phyloP scores from a whole-genome alignment of 2,888 invertebrate genomes.

The Caenorhabditis sp. region DNA sequence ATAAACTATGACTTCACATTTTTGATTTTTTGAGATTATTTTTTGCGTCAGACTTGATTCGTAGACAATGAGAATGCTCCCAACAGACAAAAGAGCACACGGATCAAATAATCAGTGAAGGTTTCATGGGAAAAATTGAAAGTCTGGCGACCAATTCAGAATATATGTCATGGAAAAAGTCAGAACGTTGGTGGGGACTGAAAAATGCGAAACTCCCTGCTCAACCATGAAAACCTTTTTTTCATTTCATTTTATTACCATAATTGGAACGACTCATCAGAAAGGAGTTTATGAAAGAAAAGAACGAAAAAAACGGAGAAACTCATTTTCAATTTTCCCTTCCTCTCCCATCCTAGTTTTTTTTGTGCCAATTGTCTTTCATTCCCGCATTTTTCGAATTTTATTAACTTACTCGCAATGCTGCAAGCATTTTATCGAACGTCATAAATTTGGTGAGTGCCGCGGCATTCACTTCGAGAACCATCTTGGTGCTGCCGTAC shows the following conservation, averaged over 20 bases:
- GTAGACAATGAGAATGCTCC: neutral
- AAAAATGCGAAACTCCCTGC: no score
- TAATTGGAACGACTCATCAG: slow-evolving; percentile 16
- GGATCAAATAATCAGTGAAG: no score
- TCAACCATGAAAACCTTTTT: neutral
- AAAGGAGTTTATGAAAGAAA: slow-evolving; percentile 7
- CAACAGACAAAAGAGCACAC: no score
- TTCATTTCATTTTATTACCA: neutral
- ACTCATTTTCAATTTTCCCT: slow-evolving; percentile 8
- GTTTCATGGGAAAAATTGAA: neutral
- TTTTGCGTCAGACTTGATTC: no score
- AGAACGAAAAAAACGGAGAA: neutral
- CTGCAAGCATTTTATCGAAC: slow-evolving; percentile 63
- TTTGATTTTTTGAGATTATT: no score
- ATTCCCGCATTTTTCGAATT: slow-evolving; percentile 8
- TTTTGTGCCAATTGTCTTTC: neutral
- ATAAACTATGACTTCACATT: no score
- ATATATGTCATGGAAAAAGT: neutral
- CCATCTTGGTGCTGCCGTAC: slow-evolving; percentile 25
- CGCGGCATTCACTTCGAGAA: slow-evolving; percentile 33
- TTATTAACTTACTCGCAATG: slow-evolving; percentile 51
- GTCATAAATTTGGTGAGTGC: slow-evolving; percentile 50
- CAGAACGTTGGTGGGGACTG: no score
- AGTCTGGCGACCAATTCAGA: neutral
- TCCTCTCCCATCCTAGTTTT: no score